Conservation (phyloP, 2,888 invertebrate genomes). For the Andricus quercusramuli region DNA sequence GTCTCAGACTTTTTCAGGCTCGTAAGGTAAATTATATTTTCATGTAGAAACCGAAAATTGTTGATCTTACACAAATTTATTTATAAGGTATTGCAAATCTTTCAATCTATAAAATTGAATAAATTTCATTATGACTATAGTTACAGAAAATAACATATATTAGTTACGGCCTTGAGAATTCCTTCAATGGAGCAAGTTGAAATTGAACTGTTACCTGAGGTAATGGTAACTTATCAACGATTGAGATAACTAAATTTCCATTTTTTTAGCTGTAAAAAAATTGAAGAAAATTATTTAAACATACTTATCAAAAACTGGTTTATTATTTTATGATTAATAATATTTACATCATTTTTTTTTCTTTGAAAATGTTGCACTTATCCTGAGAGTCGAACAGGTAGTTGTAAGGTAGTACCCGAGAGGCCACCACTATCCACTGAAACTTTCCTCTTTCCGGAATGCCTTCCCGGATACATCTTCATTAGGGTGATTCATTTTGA, state of each 20-base stretch:
- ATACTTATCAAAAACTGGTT: background rate
- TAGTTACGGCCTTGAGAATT: background rate
- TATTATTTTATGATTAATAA: background rate
- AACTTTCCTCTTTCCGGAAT: background rate
- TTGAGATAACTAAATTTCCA: background rate
- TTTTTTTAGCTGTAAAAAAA: background rate
- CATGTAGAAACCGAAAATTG: background rate
- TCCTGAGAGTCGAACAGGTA: background rate
- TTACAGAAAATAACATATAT: background rate
- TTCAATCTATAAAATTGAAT: too few species aligned
- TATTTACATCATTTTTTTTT: background rate
- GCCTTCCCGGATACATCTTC: background rate
- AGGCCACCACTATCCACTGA: background rate
- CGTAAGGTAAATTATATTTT: background rate
- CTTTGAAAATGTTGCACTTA: background rate
- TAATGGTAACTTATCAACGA: background rate
- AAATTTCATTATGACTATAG: too few species aligned
- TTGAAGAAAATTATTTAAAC: background rate
- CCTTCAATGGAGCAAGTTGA: background rate
- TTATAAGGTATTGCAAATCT: too few species aligned
- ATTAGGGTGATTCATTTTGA: background rate
- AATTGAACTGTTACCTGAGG: background rate
- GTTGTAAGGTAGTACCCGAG: background rate
- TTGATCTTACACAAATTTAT: background rate
- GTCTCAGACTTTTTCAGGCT: background rate